Evolutionary conservation across 2,888 invertebrate genomes (phyloP), one percentile per base, ranked within the genome.

Genomic region (Chrysina gloriosa): DNA sequence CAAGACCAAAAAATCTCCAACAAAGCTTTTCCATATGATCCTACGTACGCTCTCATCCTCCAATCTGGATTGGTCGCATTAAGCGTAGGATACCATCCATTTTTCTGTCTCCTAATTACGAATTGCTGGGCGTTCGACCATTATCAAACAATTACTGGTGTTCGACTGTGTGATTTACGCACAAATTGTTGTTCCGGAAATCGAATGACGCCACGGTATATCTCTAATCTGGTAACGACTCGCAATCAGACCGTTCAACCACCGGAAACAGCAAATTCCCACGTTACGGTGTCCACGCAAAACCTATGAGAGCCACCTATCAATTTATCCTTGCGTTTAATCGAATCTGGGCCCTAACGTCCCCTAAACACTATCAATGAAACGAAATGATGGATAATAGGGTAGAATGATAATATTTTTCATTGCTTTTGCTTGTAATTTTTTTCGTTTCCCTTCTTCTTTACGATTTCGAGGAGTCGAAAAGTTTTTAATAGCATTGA

Each of bases 171-270:
- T 48, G 48, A 48, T 48, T 48, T 48, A 48, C 27, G 48, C 11
- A 19, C 9, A 36, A 48, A 27, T 11, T 48, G 48, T 48, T 23
- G 48, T 48, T 6, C 48, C n/a, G 48, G 48, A 48, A 48, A 48
- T 48, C 11, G 25, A 7, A n/a, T 6, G 48, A 48, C 23, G 48
- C 48, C 11, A 11, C 48, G 21, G 25, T 21, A 11, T 48, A 48
- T 48, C 48, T 48, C n/a, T 48, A 48, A 48, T 48, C 48, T 48
- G 14, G 36, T 36, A 54, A 34, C 31, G 54, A 47, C n/a, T 47
- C 19, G 54, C 34, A 54, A 54, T 54, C 31, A 54, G 54, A 54
- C 11, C 6, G 19, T 2, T 9, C 34, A 31, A 54, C 54, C 54
- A 54, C 54, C 21, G 54, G 54, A 54, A 54, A 34, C 14, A 27